Evolutionary conservation across 2,113 vertebrate species (phyloP).

Genomic region (Gymnobelideus leadbeateri): DNA sequence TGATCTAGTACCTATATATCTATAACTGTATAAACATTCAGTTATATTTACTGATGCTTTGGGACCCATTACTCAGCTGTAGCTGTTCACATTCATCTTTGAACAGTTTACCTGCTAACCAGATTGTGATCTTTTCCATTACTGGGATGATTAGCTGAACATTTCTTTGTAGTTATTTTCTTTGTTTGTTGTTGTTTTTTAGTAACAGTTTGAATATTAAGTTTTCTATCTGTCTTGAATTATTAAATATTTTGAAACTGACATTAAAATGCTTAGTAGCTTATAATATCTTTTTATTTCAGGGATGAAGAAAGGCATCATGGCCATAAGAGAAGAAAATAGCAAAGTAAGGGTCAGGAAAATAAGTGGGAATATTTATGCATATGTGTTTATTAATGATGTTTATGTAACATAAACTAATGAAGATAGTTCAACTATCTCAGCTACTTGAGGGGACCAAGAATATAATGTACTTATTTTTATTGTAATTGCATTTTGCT

Average conservation of each 20-base stretch:
- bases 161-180: background rate
- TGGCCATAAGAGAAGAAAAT: constrained; percentile 89
- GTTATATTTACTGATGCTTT: background rate
- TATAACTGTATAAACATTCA: background rate
- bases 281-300: constrained; percentile 74
- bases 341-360: constrained; percentile 50
- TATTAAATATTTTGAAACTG: constrained; percentile 30
- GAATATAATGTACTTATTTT: background rate
- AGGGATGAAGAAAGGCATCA: constrained; percentile 90
- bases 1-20: background rate
- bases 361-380: constrained; percentile 31
- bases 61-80: background rate
- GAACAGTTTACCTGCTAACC: background rate
- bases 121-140: background rate
- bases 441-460: background rate
- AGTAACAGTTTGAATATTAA: background rate
- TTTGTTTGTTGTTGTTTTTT: background rate
- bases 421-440: background rate
- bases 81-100: background rate
- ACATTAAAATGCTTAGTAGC: constrained; percentile 25
- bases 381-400: constrained; percentile 15
- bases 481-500: constrained; percentile 26
- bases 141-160: background rate
- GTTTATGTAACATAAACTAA: background rate
- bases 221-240: background rate